Percentiles rank a stretch among this genome's conserved stretches.
These are phyloP conservation scores for Diloba caeruleocephala DNA, from an alignment of 2,888 invertebrate genomes.

Conservation along the genomic window DNA sequence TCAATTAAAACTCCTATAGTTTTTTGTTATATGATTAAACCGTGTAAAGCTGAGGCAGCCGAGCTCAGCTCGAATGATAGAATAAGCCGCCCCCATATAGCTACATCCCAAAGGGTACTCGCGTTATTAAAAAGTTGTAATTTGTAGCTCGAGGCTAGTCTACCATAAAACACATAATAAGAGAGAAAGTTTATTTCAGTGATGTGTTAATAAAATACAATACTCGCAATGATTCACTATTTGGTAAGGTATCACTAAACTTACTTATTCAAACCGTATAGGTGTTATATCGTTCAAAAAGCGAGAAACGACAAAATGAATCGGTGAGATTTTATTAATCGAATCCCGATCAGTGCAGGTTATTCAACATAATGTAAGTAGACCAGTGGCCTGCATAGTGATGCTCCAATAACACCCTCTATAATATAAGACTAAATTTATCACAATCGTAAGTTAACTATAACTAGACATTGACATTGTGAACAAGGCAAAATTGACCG, in stretches of 20 bases:
- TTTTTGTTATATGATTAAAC: neutral
- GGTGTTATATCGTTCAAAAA: too few species aligned
- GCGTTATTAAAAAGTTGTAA: too few species aligned
- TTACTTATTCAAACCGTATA: too few species aligned
- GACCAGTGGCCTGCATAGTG: conserved; percentile 4
- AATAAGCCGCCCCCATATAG: neutral
- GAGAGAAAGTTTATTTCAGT: too few species aligned
- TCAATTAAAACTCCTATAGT: neutral
- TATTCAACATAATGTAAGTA: conserved; percentile 27
- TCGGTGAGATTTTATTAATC: conserved; percentile 5
- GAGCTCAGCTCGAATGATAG: conserved; percentile 3
- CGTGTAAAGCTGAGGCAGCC: neutral
- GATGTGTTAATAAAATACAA: too few species aligned
- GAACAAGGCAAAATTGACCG: conserved; percentile 73
- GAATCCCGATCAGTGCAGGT: conserved; percentile 14
- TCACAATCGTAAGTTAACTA: conserved; percentile 43
- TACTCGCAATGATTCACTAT: too few species aligned
- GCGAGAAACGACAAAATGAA: too few species aligned
- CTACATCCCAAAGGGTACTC: too few species aligned
- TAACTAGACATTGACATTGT: conserved; percentile 84
- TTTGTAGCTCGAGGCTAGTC: too few species aligned
- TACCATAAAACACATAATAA: too few species aligned
- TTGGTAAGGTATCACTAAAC: too few species aligned
- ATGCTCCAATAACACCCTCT: too few species aligned
- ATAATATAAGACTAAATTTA: conserved; percentile 30